Base-by-base conservation (phyloP, 2,113 vertebrate species). In the Nycticryphes semicollaris region DNA sequence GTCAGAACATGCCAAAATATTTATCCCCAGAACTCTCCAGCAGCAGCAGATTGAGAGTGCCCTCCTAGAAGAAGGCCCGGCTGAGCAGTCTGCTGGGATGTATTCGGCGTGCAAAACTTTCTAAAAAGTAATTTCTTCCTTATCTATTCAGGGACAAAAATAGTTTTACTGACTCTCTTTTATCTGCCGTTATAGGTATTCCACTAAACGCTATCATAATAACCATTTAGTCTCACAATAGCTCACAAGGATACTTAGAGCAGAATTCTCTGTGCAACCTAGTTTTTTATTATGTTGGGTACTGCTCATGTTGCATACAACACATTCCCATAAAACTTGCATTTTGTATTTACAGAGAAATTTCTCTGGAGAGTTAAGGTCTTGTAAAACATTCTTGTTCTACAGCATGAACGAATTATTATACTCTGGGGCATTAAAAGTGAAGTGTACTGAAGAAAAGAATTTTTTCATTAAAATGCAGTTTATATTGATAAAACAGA, bases 401-500 rank as follows among this genome's bases (percentile, higher is more conserved):
- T 97, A 97, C 97, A 98, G 97, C 97, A 97, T 98, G 97, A 98
- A 98, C 95, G 95, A 98, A 98, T 98, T 98, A 98, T 98, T 98
- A 97, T 96, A 97, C 98, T 98, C 98, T 78, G 84, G 97, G 98
- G 98, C 95, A 98, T 98, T 98, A 97, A 96, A 98, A 98, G 97
- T 98, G 97, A 98, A 98, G 96, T 98, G 93, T 97, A 97, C 94
- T 98, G 98, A 98, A 98, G 98, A 98, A 98, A 98, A 98, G 96
- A 98, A 98, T 98, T 98, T 98, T 98, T 98, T 98, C 97, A 98
- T 98, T 98, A 98, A 98, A 98, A 98, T 98, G 96, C 97, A 98
- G 98, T 98, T 98, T 98, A 98, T 98, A 98, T 98, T 98, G 98
- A 98, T 98, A 98, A 98, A 98, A 98, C 97, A 98, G 98, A 98